Evolutionary conservation across 2,888 invertebrate species (phyloP), one percentile per base, ranked within the genome.

Genomic region (Troides oblongomaculatus): DNA sequence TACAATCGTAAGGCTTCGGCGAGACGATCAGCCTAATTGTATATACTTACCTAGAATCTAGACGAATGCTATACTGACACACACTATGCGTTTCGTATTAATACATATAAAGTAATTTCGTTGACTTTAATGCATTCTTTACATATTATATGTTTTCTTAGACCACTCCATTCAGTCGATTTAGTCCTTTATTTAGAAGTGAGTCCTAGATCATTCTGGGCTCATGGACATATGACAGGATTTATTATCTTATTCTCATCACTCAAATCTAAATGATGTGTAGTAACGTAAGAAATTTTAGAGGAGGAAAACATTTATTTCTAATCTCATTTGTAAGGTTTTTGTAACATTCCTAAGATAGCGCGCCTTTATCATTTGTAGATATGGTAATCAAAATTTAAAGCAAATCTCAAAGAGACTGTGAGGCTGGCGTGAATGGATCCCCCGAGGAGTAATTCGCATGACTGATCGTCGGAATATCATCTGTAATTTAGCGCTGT

Each of bases 1-100:
- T 91, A 90, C 78, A 77, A 78, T 81, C 85, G 83, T 84, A 83
- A 78, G 91, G 89, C 90, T 91, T 91, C 90, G 88, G 87, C 87
- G 88, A 86, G 89, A 87, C 89, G 80, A 76, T 78, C 74, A 78
- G 80, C 81, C 88, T 90, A 89, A 90, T 90, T 90, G 90, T 89
- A 82, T 76, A 76, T 76, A 77, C 80, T 77, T 83, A 82, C 84
- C 84, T 85, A 73, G 21, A n/a, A n/a, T 59, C 66, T 36, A 39
- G 57, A 62, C 23, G 65, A 23, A 62, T 62, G 58, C 25, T 25
- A n/a, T 25, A 59, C 56, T 8, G 36, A 36, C 57, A 39, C 6
- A 10, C 8, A 6, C 21, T 25, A 7, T 50, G 46, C 46, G 46
- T 14, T 14, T 4, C 4, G 12, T 17, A 4, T 14, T 46, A 14